phyloP scores from a whole-genome alignment of 2,797 vertebrate genomes.

The Rhodeus uyekii region DNA sequence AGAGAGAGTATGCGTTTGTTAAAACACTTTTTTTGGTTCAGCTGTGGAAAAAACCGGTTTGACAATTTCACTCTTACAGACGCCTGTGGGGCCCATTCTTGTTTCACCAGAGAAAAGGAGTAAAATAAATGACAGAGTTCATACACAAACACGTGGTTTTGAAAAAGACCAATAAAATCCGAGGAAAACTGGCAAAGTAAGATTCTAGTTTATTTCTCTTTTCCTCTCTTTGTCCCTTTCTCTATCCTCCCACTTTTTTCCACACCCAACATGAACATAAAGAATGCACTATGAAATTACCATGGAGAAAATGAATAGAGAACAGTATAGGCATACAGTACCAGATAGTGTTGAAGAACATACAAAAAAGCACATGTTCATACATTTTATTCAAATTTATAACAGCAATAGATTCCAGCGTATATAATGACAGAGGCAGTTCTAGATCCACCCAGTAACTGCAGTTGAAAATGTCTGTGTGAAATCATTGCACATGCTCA shows the following conservation, averaged over 20 bases:
- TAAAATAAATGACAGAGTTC: slow-evolving; percentile 6
- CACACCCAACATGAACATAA: slow-evolving; percentile 4
- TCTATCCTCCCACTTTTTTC: neutral
- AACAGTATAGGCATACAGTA: neutral
- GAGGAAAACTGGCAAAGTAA: neutral
- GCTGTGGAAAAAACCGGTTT: slow-evolving; percentile 36
- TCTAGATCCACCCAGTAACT: slow-evolving; percentile 9
- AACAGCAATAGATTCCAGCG: neutral
- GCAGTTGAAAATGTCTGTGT: slow-evolving; percentile 6
- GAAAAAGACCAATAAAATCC: slow-evolving; percentile 1
- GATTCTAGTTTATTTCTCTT: slow-evolving; percentile 10
- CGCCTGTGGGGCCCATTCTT: neutral
- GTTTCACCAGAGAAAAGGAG: slow-evolving; percentile 19
- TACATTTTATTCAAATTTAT: neutral
- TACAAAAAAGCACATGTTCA: neutral
- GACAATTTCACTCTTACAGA: slow-evolving; percentile 14
- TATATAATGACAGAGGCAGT: slow-evolving; percentile 20
- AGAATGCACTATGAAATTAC: slow-evolving; percentile 8
- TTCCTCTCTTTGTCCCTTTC: neutral
- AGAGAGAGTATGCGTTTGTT: neutral
- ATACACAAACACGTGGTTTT: slow-evolving; percentile 10
- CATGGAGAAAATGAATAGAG: neutral
- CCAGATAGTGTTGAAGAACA: neutral
- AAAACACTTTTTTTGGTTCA: slow-evolving; percentile 23
- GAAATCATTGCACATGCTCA: slow-evolving; percentile 1